Evolutionary conservation across 1,140 invertebrate genomes (phyloP), one percentile per base, ranked within the genome.

Genomic region (Aphis craccivora): DNA sequence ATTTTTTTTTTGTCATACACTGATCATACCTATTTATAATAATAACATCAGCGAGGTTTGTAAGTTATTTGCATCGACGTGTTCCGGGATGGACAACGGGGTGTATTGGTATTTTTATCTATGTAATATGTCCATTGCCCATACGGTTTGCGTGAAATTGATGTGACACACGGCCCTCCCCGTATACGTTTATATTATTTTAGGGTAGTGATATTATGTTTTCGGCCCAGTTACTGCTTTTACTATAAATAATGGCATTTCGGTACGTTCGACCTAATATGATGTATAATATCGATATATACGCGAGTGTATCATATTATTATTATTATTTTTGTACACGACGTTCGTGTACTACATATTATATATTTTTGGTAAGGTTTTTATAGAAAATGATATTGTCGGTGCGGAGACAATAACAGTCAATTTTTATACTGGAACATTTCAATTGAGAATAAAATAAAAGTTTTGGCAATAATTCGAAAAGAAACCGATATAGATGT

Each of bases 401-500:
- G 30, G 30, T 48, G 45, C 25, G 9, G 45, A 88, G 87, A 89
- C n/a, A 53, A 89, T 89, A 89, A 89, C 48, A 89, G 87, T 89
- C 30, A 37, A 37, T 89, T 89, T 89, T 89, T 89, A 89, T 89
- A 53, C 35, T 18, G 22, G 87, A 37, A 53, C 87, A 53, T 89
- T 89, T 53, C 87, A 30, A 53, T 89, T 23, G 87, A 37, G 35
- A 35, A 53, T 37, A 53, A 89, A 51, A 89, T 53, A 89, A 53
- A 88, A 89, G n/a, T 89, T 89, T 37, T 6, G 48, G 87, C 53
- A 89, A 89, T 53, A 89, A 89, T 89, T 89, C 48, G 87, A 51
- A 53, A 89, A 35, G 48, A 53, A 89, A 89, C 51, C 87, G 87
- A 89, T 89, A 53, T 89, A 23, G 45, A 89, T 89, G 51, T 89